Evolutionary conservation across 2,888 invertebrate genomes (phyloP), one percentile per base, ranked within the genome.

Genomic region (Argyra leucocephala): DNA sequence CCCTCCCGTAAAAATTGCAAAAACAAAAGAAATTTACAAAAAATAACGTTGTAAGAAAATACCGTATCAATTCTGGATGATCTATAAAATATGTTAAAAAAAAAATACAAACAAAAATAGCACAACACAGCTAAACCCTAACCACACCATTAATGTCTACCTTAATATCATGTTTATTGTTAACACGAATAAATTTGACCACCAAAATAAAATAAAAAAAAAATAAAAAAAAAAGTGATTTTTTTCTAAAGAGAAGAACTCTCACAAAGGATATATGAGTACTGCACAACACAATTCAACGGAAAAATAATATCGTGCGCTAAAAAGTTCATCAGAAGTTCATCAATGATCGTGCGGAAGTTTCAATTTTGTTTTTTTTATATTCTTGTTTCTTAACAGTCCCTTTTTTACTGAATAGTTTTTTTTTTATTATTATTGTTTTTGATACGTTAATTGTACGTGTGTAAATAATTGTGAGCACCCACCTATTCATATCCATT

Each of bases 341-440:
- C 48, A 48, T 48, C 48, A 48, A 48, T 48, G 48, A 48, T 48
- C 48, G 48, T 48, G 48, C 48, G n/a, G 31, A n/a, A n/a, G n/a
- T n/a, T 31, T 31, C 7, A 37, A 48, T 9, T 48, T 12, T 18
- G 1, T 48, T 15, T 48, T 2, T 15, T 15, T 37, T 48, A 3
- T 48, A n/a, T 48, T 48, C 6, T 48, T 48, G 5, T 31, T 31
- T 5, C 31, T 31, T 31, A 7, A 31, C 10, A 31, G 37, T 37
- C 15, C 12, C 37, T 15, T 37, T 37, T 37, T 37, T 6, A 6
- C 12, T 31, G 3, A 7, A n/a, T n/a, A n/a, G n/a, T n/a, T n/a
- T n/a, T n/a, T n/a, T n/a, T n/a, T n/a, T n/a, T n/a, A n/a, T n/a
- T n/a, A n/a, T n/a, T n/a, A n/a, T n/a, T n/a, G n/a, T n/a, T n/a